Evolutionary conservation across 2,888 invertebrate species (phyloP).

Genomic region (Schrankia costaestrigalis): DNA sequence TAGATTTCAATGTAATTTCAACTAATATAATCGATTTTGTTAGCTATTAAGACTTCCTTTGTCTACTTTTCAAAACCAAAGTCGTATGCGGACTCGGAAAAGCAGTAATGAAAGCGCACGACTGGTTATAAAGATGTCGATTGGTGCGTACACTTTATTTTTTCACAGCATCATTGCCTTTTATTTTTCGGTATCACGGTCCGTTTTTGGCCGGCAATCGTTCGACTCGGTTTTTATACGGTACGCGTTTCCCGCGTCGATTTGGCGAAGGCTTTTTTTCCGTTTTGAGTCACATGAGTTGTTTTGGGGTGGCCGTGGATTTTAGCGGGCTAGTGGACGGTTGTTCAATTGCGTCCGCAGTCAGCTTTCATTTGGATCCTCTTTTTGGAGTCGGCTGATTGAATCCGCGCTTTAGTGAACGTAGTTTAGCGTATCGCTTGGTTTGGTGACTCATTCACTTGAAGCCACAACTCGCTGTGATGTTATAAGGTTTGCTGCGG

Average conservation of each 20-base stretch:
- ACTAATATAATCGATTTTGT: too few relatives aligned
- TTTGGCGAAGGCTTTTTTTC: slow-evolving; percentile 72
- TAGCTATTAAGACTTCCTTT: too few relatives aligned
- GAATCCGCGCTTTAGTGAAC: slow-evolving; percentile 76
- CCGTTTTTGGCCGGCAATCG: slow-evolving; percentile 77
- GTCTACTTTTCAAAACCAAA: too few relatives aligned
- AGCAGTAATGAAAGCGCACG: slow-evolving; percentile 29
- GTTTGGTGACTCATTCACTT: slow-evolving; percentile 70
- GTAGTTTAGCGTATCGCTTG: slow-evolving; percentile 69
- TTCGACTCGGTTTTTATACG: slow-evolving; percentile 73
- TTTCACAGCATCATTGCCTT: slow-evolving; percentile 70
- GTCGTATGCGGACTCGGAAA: too few relatives aligned
- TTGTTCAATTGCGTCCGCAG: slow-evolving; percentile 74
- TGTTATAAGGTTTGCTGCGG: slow-evolving; percentile 45
- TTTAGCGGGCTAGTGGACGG: slow-evolving; percentile 63
- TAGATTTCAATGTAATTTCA: too few relatives aligned
- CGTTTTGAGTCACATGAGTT: slow-evolving; percentile 69
- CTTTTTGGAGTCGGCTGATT: slow-evolving; percentile 68
- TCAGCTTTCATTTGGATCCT: slow-evolving; percentile 51
- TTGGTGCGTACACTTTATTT: slow-evolving; percentile 64
- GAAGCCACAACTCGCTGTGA: slow-evolving; percentile 43
- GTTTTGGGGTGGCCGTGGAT: slow-evolving; percentile 75
- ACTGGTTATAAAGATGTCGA: slow-evolving; percentile 64
- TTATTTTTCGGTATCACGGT: slow-evolving; percentile 80
- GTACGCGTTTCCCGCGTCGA: slow-evolving; percentile 68